These are phyloP conservation scores for Panthera leo DNA, from an alignment of 2,113 vertebrate genomes.

Conservation along the genomic window DNA sequence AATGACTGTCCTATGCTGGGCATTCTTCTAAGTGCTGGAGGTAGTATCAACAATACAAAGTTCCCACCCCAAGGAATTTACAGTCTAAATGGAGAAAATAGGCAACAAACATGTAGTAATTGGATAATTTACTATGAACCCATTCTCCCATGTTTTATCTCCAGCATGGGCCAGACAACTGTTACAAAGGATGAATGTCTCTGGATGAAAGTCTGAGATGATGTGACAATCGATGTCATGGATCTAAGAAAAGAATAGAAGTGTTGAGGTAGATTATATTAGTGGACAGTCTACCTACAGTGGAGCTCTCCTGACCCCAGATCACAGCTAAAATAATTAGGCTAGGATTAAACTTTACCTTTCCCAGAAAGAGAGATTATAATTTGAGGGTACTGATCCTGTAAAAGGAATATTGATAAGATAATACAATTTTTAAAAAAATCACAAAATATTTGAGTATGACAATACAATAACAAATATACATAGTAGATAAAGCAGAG, in stretches of 20 bases:
- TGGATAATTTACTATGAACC: background rate
- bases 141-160: background rate
- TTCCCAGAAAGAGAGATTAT: background rate
- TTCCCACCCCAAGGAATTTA: background rate
- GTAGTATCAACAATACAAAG: background rate
- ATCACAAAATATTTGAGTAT: background rate
- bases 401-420: background rate
- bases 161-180: background rate
- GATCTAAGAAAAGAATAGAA: background rate
- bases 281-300: background rate
- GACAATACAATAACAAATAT: background rate
- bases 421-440: background rate
- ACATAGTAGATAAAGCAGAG: background rate
- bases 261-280: background rate
- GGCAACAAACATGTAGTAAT: background rate
- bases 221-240: background rate
- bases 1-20: background rate
- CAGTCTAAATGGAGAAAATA: background rate
- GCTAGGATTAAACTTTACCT: background rate
- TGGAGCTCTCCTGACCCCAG: background rate
- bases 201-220: background rate
- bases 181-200: background rate
- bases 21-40: background rate
- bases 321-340: background rate
- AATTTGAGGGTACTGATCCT: background rate